Percentiles rank a stretch among this genome's conserved stretches.
phyloP scores from a whole-genome alignment of 1,140 invertebrate species.

The Drosophila setifemur region DNA sequence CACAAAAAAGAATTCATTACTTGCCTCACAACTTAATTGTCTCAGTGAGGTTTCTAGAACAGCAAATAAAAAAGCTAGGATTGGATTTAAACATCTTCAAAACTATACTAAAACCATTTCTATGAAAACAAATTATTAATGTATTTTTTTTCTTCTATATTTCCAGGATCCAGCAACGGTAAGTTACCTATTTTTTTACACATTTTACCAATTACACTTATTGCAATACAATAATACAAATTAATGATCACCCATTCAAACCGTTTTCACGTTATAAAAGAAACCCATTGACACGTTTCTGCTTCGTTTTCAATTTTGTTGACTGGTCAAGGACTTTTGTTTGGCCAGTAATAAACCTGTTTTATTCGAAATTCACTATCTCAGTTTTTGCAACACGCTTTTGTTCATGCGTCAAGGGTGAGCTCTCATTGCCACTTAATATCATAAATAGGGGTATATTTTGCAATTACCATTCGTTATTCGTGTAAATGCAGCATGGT shows the following conservation, averaged over 20 bases:
- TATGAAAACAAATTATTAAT: neutral
- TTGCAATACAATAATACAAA: too few relatives aligned
- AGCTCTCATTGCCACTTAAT: conserved; percentile 25
- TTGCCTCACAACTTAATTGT: conserved; percentile 28
- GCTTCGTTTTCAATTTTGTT: neutral
- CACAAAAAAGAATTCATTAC: neutral
- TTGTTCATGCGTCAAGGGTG: conserved; percentile 1
- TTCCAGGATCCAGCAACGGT: conserved; percentile 77
- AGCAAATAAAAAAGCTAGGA: too few relatives aligned
- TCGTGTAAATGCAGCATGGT: conserved; percentile 18
- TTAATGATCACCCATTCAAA: conserved; percentile 19
- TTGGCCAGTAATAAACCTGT: conserved; percentile 26
- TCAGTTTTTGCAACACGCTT: conserved; percentile 6
- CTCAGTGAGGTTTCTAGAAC: neutral
- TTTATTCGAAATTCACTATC: conserved; percentile 27
- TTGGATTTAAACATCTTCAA: too few relatives aligned
- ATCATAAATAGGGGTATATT: conserved; percentile 26
- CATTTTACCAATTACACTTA: too few relatives aligned
- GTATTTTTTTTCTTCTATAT: neutral
- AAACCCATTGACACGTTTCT: conserved; percentile 35
- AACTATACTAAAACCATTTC: neutral
- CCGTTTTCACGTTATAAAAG: conserved; percentile 39
- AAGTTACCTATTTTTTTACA: too few relatives aligned
- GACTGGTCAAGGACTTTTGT: conserved; percentile 7
- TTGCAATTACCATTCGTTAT: conserved; percentile 29